Conservation (phyloP, 2,113 vertebrate species). For the Caranx melampygus region DNA sequence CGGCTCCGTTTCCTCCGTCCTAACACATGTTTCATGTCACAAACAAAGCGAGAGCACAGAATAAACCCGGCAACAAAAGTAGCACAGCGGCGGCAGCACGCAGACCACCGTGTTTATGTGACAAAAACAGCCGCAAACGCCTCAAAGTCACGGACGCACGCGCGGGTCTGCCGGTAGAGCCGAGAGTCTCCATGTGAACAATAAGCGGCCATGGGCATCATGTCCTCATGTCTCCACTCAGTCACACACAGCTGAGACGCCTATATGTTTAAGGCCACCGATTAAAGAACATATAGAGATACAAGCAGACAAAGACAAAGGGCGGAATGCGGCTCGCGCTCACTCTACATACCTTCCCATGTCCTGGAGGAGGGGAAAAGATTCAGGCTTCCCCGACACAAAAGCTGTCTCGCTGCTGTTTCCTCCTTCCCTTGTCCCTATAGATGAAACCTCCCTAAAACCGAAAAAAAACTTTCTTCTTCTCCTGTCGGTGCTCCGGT, state of each 20-base stretch:
- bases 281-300: not conserved
- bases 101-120: slow-evolving; percentile 6
- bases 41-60: not conserved
- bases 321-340: not conserved
- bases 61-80: not conserved
- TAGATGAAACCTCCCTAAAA: slow-evolving; percentile 53
- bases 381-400: slow-evolving; percentile 76
- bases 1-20: slow-evolving; percentile 8
- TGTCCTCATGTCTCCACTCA: slow-evolving; percentile 15
- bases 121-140: slow-evolving; percentile 41
- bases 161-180: slow-evolving; percentile 57
- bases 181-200: slow-evolving; percentile 81
- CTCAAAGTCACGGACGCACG: slow-evolving; percentile 68
- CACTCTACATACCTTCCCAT: slow-evolving; percentile 70
- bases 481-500: slow-evolving; percentile 24
- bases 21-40: not conserved
- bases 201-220: slow-evolving; percentile 68
- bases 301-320: not conserved
- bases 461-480: slow-evolving; percentile 24
- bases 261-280: too few species aligned
- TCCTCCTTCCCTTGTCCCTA: slow-evolving; percentile 57
- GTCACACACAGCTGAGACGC: not conserved
- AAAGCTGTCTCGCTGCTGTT: slow-evolving; percentile 78
- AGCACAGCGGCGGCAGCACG: too few species aligned
- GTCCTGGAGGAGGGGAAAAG: slow-evolving; percentile 46